Evolutionary conservation across 2,888 invertebrate genomes (phyloP), one percentile per base, ranked within the genome.

Genomic region (Ceramica pisi): DNA sequence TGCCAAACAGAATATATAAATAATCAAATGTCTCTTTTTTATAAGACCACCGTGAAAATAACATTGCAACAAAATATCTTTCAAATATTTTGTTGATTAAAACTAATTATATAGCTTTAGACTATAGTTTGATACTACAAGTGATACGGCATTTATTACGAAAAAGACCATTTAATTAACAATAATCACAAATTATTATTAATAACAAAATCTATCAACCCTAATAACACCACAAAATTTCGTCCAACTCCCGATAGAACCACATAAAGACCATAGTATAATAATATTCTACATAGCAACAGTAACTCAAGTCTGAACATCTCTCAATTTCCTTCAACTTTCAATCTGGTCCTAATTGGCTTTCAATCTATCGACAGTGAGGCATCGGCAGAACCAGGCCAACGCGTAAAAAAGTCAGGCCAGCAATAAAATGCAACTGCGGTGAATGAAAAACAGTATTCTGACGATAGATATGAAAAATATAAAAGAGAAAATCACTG

Each of bases 371-470:
- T 71, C 66, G 62, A 38, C 65, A 21, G 62, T 41, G 57, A 59
- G 56, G 75, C 68, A 78, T 81, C 73, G 38, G 72, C 51, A 69
- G 78, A 86, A 84, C 78, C 68, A 80, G 77, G 73, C 62, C 71
- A 83, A 26, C 64, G 65, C 71, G 78, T 75, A 78, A 85, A 86
- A 87, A 82, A 56, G 67, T 51, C 60, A 31, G 16, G 50, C 73
- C 67, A 55, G 56, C 77, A 66, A 85, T 85, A 83, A 78, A 85
- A 81, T 78, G 76, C 84, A 84, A 87, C 81, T 80, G 78, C 72
- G 80, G 61, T 74, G 80, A 80, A 85, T 82, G 71, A 88, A 87
- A 83, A 85, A 78, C 78, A 66, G 68, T 80, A 72, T 75, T 77
- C 78, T 61, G 72, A 56, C 71, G 65, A 77, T 78, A 65, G 64